Percentiles rank a stretch among this genome's conserved stretches.
These are phyloP conservation scores for Euthynnus affinis DNA, from an alignment of 2,797 vertebrate genomes.

Conservation along the genomic window DNA sequence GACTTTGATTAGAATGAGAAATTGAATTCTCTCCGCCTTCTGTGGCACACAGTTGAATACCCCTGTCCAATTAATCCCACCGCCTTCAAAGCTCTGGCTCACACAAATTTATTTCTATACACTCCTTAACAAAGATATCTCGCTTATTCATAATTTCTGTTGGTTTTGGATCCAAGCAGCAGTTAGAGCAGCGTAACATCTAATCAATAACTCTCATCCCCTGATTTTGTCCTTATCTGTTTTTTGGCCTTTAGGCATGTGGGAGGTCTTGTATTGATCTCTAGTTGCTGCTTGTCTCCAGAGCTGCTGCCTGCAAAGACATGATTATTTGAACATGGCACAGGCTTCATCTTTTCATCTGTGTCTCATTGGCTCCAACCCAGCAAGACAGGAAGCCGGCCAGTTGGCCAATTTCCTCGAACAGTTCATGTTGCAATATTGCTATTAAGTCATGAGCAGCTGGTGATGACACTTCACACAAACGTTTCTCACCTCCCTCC, in stretches of 20 bases:
- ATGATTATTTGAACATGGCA: conserved; percentile 48
- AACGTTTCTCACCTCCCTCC: conserved; percentile 58
- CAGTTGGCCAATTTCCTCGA: conserved; percentile 77
- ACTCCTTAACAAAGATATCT: neutral
- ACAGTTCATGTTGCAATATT: conserved; percentile 75
- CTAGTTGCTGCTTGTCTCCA: conserved; percentile 44
- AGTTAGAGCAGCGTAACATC: neutral
- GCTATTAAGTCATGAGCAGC: conserved; percentile 66
- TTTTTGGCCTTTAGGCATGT: conserved; percentile 8
- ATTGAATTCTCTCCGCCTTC: conserved; percentile 28
- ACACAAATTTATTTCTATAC: neutral
- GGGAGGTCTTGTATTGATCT: conserved; percentile 54
- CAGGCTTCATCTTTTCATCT: conserved; percentile 15
- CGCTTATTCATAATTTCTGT: neutral
- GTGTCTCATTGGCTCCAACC: conserved; percentile 28
- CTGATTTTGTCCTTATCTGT: conserved; percentile 36
- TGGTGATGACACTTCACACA: conserved; percentile 52
- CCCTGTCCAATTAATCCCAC: conserved; percentile 28
- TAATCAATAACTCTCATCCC: conserved; percentile 49
- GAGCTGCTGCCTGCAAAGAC: conserved; percentile 55
- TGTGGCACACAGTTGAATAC: conserved; percentile 33
- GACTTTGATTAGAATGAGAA: conserved; percentile 53
- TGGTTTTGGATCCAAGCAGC: neutral
- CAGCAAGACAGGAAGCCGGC: conserved; percentile 65
- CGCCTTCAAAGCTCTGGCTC: conserved; percentile 3